Base-by-base conservation (phyloP, 2,888 invertebrate species). In the Tinea semifulvella region DNA sequence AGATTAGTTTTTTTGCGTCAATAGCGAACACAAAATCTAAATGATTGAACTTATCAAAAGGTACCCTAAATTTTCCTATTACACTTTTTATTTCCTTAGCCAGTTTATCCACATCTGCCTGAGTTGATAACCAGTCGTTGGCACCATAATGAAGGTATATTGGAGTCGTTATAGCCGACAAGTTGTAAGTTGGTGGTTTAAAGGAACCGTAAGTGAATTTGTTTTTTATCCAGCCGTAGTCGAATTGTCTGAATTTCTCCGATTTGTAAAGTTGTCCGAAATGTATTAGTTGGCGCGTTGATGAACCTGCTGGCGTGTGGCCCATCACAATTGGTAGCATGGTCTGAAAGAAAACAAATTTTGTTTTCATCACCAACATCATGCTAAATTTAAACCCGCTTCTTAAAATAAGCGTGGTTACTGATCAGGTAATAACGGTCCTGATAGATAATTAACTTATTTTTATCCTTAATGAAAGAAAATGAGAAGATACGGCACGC, bases 11-110 rank as follows among this genome's bases (percentile, higher is more conserved):
- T 16, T 84, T 80, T 0, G 84, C 87, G 54, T 85, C 75, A 42
- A 72, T 83, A 2, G 81, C 84, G 54, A 83, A 84, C 2, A 86
- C 67, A 51, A 85, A 84, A 55, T 86, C 86, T 38, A 86, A 56
- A 55, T 86, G 86, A 52, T 82, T 84, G 55, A 83, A 84, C 45
- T 74, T 64, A 2, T 63, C 51, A 40, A 79, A 51, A 0, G 76
- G 68, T 0, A 85, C 80, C 53, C 70, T 61, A 49, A 70, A 77
- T 53, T 74, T 73, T n/a, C 80, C 83, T 1, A 83, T 52, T 0
- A 67, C 65, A 8, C 70, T 64, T 10, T 69, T 65, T 1, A 85
- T 57, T 55, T 74, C 64, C 25, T 52, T 50, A n/a, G 68, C 61
- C 16, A 84, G 53, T 49, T 52, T 67, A 16, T 69, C 56, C 0